These are phyloP conservation scores for Nesometra sesokonis DNA, from an alignment of 35 echinoderm and acorn worm species.

Conservation along the genomic window DNA sequence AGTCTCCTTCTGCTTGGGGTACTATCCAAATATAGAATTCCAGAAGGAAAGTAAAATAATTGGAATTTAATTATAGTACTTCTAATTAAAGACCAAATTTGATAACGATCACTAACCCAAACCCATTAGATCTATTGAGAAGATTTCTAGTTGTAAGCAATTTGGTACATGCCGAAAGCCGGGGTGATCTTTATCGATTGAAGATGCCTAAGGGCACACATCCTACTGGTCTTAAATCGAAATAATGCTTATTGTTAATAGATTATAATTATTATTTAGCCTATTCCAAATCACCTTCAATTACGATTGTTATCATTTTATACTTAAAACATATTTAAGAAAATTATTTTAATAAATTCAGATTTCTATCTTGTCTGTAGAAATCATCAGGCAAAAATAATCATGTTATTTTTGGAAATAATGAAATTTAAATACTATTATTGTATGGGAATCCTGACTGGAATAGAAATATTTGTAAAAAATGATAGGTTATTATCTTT, in stretches of 20 bases:
- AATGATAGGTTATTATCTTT: neutral
- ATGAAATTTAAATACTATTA: neutral
- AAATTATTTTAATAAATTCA: neutral
- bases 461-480: neutral
- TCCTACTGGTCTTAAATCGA: neutral
- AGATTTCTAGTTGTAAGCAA: no score
- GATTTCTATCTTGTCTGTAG: neutral
- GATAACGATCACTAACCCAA: no score
- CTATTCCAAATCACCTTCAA: neutral
- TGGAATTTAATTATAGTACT: no score
- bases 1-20: no score
- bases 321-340: neutral
- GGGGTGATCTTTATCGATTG: neutral
- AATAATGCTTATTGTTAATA: neutral
- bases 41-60: no score
- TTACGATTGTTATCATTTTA: neutral
- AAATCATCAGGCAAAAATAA: neutral
- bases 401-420: neutral
- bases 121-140: no score
- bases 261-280: neutral
- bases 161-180: no score
- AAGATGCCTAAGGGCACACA: neutral
- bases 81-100: no score
- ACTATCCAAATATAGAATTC: no score
- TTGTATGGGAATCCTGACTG: neutral